These are phyloP conservation scores for Indicator maculatus DNA, from an alignment of 2,113 vertebrate species.

Conservation along the genomic window DNA sequence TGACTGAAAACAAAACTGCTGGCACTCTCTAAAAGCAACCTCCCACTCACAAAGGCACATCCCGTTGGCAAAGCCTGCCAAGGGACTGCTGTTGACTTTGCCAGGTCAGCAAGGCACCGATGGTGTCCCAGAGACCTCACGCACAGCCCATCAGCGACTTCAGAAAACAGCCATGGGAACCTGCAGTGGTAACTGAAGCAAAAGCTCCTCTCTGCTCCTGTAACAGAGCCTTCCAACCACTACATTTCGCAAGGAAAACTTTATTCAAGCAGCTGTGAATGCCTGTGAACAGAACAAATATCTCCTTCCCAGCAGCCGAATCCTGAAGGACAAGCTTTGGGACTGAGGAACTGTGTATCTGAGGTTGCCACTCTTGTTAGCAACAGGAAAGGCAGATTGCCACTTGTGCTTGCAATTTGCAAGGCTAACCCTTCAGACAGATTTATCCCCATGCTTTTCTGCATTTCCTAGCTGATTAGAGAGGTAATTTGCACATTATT, in stretches of 20 bases:
- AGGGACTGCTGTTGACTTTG: not conserved
- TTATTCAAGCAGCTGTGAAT: not conserved
- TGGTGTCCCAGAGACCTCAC: not conserved
- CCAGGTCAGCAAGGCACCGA: not conserved
- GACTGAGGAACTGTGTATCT: not conserved
- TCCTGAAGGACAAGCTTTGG: not conserved
- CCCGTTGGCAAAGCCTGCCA: not conserved
- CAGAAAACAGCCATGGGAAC: not conserved
- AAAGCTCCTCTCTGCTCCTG: not conserved
- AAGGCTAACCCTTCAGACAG: conserved; percentile 39
- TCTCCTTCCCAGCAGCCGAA: not conserved
- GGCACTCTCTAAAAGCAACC: not conserved
- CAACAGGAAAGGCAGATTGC: not conserved
- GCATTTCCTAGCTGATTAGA: not conserved
- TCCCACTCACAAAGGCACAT: not conserved
- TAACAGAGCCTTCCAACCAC: not conserved
- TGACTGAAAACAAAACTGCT: not conserved
- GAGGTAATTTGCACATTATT: conserved; percentile 41
- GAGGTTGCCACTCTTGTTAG: not conserved
- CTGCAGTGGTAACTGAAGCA: not conserved
- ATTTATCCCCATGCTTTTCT: conserved; percentile 12
- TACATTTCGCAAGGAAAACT: not conserved
- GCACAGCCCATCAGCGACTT: not conserved
- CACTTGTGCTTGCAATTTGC: not conserved
- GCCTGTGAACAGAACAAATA: not conserved